Evolutionary conservation across 2,113 vertebrate species (phyloP), one percentile per base, ranked within the genome.

Genomic region (Triplophysa tibetana): DNA sequence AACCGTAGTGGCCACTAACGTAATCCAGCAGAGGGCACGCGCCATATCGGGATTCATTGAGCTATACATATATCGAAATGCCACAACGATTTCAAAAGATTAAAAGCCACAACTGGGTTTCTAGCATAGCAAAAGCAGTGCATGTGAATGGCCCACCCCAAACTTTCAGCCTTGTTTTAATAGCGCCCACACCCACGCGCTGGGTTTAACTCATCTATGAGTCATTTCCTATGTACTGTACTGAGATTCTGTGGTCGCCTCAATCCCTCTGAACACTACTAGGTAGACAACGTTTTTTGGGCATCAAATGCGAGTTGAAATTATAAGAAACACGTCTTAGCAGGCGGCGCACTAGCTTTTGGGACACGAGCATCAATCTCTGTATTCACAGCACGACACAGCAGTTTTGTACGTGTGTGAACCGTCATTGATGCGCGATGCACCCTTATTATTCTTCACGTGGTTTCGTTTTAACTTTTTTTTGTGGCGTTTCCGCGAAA

Each of bases 191-290:
- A 90, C 92, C 91, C 92, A 92, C 92, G 90, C 92, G 73, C 82
- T 85, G 90, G 88, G 87, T 84, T 87, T 88, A 87, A 66, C 87
- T 84, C 88, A 85, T 48, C 73, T 86, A 89, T 93, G 92, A 93
- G 86, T 93, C 92, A 93, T 91, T 93, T 93, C 92, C 92, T 90
- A 89, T 92, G 87, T 84, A 88, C 86, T 88, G 89, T 86, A 88
- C 84, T 84, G 81, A 79, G 84, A 87, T 84, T 88, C 84, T 86
- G 83, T 83, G 85, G 50, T 26, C 73, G 78, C 65, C 43, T 86
- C 84, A 82, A 78, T 38, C 5, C 33, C 33, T 45, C 11, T 43
- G 83, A 70, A 62, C 61, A 41, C 48, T 8, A 38, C 38, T 63
- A 4, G 23, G 58, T 29, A 58, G 54, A 21, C n/a, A 21, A 19